Evolutionary conservation across 2,888 invertebrate genomes (phyloP).

Genomic region (Drosophila monieri): DNA sequence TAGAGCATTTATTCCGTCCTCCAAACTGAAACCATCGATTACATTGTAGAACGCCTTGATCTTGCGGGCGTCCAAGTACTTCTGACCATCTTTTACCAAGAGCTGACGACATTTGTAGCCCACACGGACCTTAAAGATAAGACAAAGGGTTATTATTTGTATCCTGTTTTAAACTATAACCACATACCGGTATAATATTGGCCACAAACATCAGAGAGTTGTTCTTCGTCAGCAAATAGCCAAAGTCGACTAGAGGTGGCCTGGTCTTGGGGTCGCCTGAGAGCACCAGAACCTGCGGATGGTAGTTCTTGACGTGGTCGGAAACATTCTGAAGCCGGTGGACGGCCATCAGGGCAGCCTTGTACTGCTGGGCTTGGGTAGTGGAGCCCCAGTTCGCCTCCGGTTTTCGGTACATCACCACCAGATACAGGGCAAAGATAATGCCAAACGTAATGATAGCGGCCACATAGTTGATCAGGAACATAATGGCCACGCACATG

Average conservation of each 20-base stretch:
- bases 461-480: constrained; percentile 96
- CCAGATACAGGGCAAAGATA: constrained; percentile 94
- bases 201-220: constrained; percentile 95
- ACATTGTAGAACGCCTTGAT: constrained; percentile 95
- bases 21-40: constrained; percentile 90
- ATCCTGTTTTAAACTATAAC: background rate
- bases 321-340: constrained; percentile 92
- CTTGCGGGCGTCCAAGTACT: constrained; percentile 92
- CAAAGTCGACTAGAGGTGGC: constrained; percentile 96
- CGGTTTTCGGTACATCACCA: constrained; percentile 97
- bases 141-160: background rate
- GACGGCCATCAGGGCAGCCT: constrained; percentile 93
- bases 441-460: constrained; percentile 96
- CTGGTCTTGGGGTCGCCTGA: constrained; percentile 92
- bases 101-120: constrained; percentile 87
- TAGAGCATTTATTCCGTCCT: constrained; percentile 91
- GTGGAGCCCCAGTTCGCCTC: constrained; percentile 99
- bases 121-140: constrained; percentile 83
- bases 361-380: constrained; percentile 98
- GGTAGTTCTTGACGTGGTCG: constrained; percentile 99
- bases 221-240: constrained; percentile 94
- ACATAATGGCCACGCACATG: constrained; percentile 95
- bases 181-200: constrained; percentile 90
- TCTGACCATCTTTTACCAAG: constrained; percentile 88
- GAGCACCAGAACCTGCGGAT: constrained; percentile 94